Evolutionary conservation across 2,797 vertebrate genomes (phyloP).

Genomic region (Gambelia wislizenii): DNA sequence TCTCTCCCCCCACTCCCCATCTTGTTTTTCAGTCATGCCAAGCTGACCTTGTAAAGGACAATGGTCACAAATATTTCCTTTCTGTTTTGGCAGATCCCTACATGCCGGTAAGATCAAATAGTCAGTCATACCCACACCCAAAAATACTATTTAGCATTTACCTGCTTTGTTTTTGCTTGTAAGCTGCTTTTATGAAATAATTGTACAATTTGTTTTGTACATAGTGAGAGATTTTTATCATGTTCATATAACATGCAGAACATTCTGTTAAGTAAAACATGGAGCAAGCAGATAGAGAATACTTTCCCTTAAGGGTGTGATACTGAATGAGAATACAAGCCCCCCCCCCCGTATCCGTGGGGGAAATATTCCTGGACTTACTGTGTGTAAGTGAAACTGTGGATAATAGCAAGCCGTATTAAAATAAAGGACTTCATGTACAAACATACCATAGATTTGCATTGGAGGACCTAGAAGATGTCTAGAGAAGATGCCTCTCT

Average conservation of each 20-base stretch:
- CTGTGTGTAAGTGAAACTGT: no score
- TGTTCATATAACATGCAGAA: neutral
- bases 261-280: neutral
- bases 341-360: no score
- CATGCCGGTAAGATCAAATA: constrained; percentile 91
- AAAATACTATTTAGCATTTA: rapidly evolving
- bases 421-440: no score
- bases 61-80: constrained; percentile 98
- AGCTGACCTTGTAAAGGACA: constrained; percentile 97
- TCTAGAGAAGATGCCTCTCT: no score
- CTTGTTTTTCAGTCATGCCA: constrained; percentile 90
- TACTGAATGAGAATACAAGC: neutral
- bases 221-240: neutral
- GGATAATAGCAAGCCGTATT: no score
- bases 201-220: neutral
- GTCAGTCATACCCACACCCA: neutral
- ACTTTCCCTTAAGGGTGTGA: neutral
- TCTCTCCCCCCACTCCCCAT: constrained; percentile 8
- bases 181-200: neutral
- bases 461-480: no score
- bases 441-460: no score
- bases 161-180: neutral
- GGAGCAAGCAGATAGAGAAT: neutral
- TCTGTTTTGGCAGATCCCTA: constrained; percentile 95
- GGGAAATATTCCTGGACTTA: no score